These are phyloP conservation scores for Caenorhabditis uteleia DNA, from an alignment of 2,888 invertebrate genomes.

Conservation along the genomic window DNA sequence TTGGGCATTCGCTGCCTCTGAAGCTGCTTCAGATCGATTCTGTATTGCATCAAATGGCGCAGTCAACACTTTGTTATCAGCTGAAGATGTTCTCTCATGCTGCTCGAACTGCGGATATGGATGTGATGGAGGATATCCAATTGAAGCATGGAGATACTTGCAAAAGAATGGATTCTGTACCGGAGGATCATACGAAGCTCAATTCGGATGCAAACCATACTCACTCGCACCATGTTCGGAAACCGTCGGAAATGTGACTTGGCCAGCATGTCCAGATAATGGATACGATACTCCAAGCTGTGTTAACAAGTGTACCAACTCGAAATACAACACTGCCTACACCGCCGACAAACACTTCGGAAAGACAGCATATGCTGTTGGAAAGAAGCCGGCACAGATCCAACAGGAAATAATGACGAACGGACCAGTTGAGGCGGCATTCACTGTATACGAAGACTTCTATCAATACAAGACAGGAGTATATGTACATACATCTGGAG, in stretches of 20 bases:
- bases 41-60: constrained; percentile 71
- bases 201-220: constrained; percentile 85
- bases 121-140: constrained; percentile 83
- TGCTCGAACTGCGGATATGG: constrained; percentile 42
- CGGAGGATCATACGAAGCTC: constrained; percentile 76
- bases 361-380: constrained; percentile 69
- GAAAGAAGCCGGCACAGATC: constrained; percentile 77
- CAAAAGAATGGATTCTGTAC: constrained; percentile 83
- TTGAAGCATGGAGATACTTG: constrained; percentile 86
- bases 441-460: constrained; percentile 86
- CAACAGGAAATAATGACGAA: constrained; percentile 83
- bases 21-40: constrained; percentile 72
- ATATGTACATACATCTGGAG: constrained; percentile 73
- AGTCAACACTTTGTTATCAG: constrained; percentile 66
- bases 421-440: constrained; percentile 84
- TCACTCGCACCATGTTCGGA: constrained; percentile 82
- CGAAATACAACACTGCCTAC: constrained; percentile 18
- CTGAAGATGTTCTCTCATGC: constrained; percentile 71
- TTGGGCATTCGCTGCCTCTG: constrained; percentile 76
- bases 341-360: constrained; percentile 42
- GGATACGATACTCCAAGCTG: constrained; percentile 31
- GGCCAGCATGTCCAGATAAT: constrained; percentile 20
- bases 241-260: constrained; percentile 82
- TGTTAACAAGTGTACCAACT: constrained; percentile 26
- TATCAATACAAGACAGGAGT: constrained; percentile 81